A percentile compares a stretch with the other conserved stretches of the same genome.
Conservation (phyloP, 2,113 vertebrate species). For the Brevimyrus niger region DNA sequence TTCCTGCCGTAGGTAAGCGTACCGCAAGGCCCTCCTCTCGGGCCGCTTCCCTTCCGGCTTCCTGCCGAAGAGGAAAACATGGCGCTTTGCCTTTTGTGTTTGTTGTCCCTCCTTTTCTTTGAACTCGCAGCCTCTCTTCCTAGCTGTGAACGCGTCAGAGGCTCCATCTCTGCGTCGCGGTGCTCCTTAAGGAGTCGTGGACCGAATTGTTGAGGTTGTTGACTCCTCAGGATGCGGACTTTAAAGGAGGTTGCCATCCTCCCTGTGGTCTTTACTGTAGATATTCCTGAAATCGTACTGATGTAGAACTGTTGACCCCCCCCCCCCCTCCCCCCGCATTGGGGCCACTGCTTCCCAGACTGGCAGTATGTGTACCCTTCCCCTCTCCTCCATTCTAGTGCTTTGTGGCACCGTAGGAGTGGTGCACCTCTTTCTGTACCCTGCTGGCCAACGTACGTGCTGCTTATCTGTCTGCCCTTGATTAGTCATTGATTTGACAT, state of each 20-base stretch:
- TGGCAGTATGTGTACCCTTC: conserved; percentile 25
- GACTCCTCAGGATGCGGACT: not conserved
- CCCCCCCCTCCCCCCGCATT: conserved; percentile 9
- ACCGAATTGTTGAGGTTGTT: not conserved
- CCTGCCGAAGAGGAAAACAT: not conserved
- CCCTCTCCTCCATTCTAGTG: not conserved
- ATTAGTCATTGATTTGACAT: not conserved
- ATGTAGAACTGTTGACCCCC: conserved; percentile 25
- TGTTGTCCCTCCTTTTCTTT: not conserved
- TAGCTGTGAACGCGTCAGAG: not conserved
- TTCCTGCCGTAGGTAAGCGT: conserved; percentile 44
- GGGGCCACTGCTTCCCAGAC: conserved; percentile 29
- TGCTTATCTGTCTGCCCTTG: not conserved
- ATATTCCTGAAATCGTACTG: not conserved
- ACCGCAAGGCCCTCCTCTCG: not conserved
- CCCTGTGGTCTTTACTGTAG: not conserved
- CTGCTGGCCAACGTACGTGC: not conserved
- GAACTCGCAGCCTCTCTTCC: not conserved
- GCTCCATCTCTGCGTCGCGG: not conserved
- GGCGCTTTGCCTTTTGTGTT: not conserved
- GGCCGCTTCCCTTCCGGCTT: not conserved
- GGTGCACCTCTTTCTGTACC: not conserved
- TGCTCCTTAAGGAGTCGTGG: not conserved
- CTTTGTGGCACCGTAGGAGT: too few species aligned
- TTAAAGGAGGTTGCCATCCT: not conserved